Evolutionary conservation across 2,888 invertebrate species (phyloP), one percentile per base, ranked within the genome.

Genomic region (Phortica okadai): DNA sequence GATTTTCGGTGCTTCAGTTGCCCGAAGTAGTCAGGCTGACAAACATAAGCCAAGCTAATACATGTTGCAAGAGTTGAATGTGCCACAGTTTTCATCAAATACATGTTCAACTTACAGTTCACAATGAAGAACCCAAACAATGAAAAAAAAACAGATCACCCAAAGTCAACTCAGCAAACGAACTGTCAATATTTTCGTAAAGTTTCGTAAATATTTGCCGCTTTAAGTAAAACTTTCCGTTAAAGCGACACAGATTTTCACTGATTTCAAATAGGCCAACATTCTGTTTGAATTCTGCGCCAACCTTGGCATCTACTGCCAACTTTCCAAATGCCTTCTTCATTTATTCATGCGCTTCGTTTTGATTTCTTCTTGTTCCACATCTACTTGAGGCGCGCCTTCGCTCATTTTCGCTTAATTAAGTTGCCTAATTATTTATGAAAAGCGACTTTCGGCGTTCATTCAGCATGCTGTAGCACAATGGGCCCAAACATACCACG

Each of bases 381-480:
- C 33, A 64, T 45, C n/a, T 62, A 11, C 44, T 45, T 8, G 42
- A 33, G 50, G 70, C 72, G 44, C 41, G 56, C 69, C 66, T 72
- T 42, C 76, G 50, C 73, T 74, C 78, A 76, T 73, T 78, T 78
- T 73, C 78, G 72, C 58, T 78, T 81, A 80, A 82, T 82, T 80
- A 81, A 80, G 79, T 77, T 66, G 58, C 69, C 75, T 74, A 82
- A 82, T 85, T 78, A 82, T 79, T 82, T 79, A 80, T 85, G 74
- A 77, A 78, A 75, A 80, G 69, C 74, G 76, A 72, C 76, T 79
- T 78, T 74, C 66, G 74, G 73, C 73, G 25, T 69, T 54, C 2
- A 25, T 33, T 33, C 33, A 33, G 33, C 33, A 33, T 1, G 33
- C 33, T 33, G 33, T 33, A 33, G 33, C 54, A n/a, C 54, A 54